These are phyloP conservation scores for Pseudocheirus occidentalis DNA, from an alignment of 2,797 vertebrate species.

Conservation along the genomic window DNA sequence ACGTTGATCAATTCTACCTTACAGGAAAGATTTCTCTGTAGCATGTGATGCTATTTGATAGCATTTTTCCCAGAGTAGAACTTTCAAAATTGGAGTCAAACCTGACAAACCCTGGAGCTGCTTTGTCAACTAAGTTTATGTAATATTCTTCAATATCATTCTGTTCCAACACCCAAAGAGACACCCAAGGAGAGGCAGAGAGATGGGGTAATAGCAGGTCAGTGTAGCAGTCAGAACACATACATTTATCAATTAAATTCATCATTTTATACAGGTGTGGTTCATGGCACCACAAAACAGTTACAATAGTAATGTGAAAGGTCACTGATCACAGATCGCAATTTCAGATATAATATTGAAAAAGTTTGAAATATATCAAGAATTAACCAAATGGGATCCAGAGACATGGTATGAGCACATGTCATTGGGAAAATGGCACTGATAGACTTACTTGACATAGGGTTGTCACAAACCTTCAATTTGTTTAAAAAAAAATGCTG, in stretches of 20 bases:
- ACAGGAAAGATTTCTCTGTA: neutral
- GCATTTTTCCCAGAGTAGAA: neutral
- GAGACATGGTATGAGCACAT: neutral
- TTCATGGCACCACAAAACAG: neutral
- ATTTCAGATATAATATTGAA: neutral
- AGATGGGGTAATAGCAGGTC: neutral
- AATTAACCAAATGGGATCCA: neutral
- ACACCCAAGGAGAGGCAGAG: neutral
- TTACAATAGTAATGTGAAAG: neutral
- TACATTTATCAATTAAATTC: neutral
- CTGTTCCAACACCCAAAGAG: neutral
- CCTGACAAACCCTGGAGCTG: neutral
- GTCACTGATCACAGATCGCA: neutral
- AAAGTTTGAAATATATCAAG: neutral
- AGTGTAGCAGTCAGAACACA: neutral
- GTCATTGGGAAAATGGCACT: neutral
- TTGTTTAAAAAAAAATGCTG: neutral
- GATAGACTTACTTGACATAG: neutral
- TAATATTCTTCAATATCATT: neutral
- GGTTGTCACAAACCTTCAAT: neutral
- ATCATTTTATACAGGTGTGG: rapidly evolving
- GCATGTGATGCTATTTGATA: neutral
- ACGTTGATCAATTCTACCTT: neutral
- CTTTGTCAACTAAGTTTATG: neutral
- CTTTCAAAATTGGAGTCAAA: neutral